phyloP scores from a whole-genome alignment of 2,797 vertebrate genomes.

The Tolypeutes matacus region DNA sequence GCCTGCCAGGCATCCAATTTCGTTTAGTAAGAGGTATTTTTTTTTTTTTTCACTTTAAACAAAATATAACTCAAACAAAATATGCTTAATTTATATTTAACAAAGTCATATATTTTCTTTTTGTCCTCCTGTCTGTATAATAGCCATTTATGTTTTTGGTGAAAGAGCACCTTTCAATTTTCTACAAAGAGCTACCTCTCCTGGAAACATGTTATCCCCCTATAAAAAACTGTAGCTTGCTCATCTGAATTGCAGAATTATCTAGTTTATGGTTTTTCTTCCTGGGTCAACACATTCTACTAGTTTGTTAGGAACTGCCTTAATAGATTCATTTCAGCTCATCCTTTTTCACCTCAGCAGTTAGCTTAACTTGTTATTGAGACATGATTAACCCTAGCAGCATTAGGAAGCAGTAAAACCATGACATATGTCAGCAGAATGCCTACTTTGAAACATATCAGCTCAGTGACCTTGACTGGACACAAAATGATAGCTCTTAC shows the following conservation, averaged over 20 bases:
- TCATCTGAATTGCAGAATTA: background rate
- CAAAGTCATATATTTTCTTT: background rate
- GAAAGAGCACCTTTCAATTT: background rate
- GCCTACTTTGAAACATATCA: background rate
- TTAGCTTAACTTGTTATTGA: conserved; percentile 33
- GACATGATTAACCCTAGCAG: background rate
- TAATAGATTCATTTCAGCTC: background rate
- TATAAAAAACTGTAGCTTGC: background rate
- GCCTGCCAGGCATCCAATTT: background rate
- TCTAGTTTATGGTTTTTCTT: background rate
- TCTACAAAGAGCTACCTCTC: background rate
- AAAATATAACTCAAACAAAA: background rate
- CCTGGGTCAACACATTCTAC: background rate
- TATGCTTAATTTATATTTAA: background rate
- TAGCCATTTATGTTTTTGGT: background rate
- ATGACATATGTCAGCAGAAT: background rate
- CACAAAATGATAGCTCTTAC: background rate
- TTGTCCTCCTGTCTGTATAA: background rate
- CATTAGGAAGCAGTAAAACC: background rate
- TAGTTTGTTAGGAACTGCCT: background rate
- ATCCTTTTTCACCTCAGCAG: background rate
- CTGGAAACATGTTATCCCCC: background rate
- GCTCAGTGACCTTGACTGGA: background rate
- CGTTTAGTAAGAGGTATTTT: background rate
- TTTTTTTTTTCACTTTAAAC: background rate